These are phyloP conservation scores for Enteromius paludinosus DNA, from an alignment of 2,797 vertebrate species.

Conservation along the genomic window DNA sequence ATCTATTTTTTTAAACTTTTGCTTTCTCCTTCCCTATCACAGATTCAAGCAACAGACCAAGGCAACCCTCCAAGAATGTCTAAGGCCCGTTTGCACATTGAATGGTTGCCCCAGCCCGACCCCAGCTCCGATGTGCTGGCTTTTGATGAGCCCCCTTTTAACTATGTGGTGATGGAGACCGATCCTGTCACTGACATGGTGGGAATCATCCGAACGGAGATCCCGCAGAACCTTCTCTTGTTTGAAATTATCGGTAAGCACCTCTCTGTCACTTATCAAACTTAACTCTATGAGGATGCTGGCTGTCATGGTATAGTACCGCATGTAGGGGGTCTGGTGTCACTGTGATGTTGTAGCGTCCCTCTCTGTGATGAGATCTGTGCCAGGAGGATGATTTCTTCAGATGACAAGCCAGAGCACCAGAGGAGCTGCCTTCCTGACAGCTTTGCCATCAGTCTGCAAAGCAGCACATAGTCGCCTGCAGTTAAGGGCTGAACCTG, in stretches of 20 bases:
- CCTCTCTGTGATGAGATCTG: constrained; percentile 43
- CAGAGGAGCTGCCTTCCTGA: constrained; percentile 32
- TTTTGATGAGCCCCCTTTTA: constrained; percentile 90
- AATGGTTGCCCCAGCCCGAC: constrained; percentile 83
- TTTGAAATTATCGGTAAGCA: constrained; percentile 89
- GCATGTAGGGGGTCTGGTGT: constrained; percentile 14
- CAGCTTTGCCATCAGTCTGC: constrained; percentile 36
- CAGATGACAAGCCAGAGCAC: constrained; percentile 56
- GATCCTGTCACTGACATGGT: constrained; percentile 95
- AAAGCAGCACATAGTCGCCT: background rate
- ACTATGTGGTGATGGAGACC: constrained; percentile 93
- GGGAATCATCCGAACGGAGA: constrained; percentile 90
- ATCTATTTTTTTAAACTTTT: background rate
- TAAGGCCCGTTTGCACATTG: constrained; percentile 87
- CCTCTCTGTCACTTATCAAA: background rate
- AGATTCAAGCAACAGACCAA: constrained; percentile 90
- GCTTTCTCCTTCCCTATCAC: constrained; percentile 5
- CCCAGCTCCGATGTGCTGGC: constrained; percentile 78
- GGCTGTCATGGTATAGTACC: constrained; percentile 11
- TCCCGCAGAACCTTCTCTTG: constrained; percentile 82
- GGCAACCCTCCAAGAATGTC: constrained; percentile 83
- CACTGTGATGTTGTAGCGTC: constrained; percentile 27
- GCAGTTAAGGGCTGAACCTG: constrained; percentile 32
- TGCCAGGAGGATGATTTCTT: constrained; percentile 57
- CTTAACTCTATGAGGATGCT: background rate